Evolutionary conservation across 2,888 invertebrate genomes (phyloP).

Genomic region (Ptilodon capucinus): DNA sequence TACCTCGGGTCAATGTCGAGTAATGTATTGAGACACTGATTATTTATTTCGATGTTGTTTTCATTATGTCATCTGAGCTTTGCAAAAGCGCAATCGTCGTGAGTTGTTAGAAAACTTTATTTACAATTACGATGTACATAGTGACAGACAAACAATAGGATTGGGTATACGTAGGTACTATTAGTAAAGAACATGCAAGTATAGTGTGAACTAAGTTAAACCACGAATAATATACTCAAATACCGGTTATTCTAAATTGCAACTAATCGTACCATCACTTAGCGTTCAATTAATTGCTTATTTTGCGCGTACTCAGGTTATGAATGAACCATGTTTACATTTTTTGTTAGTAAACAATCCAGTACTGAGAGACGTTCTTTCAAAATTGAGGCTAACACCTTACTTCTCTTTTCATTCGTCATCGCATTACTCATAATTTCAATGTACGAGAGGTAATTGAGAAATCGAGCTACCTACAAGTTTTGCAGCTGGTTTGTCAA

Average conservation of each 20-base stretch:
- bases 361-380: background rate
- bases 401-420: background rate
- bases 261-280: background rate
- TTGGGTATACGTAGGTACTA: too few relatives aligned
- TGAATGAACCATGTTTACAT: slow-evolving; percentile 1
- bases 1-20: slow-evolving; percentile 22
- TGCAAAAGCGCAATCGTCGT: too few relatives aligned
- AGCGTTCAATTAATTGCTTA: background rate
- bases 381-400: background rate
- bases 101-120: too few relatives aligned
- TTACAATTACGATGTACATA: too few relatives aligned
- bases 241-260: background rate
- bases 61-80: too few relatives aligned
- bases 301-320: background rate
- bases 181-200: too few relatives aligned
- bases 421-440: background rate
- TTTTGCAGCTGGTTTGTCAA: background rate
- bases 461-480: background rate
- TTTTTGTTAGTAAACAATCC: background rate
- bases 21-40: too few relatives aligned
- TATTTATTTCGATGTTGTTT: too few relatives aligned
- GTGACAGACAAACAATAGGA: too few relatives aligned
- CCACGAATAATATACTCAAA: too few relatives aligned
- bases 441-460: too few relatives aligned
- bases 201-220: too few relatives aligned